Conservation (phyloP, 2,888 invertebrate genomes). For the Adineta ricciae region DNA sequence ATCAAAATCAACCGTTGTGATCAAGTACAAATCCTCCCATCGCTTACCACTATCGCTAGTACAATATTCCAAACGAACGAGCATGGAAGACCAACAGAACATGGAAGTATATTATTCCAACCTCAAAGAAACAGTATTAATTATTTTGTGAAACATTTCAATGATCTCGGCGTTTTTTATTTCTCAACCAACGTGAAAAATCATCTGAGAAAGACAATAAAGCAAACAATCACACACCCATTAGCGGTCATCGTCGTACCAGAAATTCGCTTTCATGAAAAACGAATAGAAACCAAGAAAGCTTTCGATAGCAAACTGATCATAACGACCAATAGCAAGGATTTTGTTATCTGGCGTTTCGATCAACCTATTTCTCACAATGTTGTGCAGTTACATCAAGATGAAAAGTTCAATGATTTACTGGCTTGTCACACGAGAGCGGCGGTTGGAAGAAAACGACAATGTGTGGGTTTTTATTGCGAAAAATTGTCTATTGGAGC, state of each 20-base stretch:
- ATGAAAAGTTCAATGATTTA: neutral
- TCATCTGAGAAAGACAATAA: neutral
- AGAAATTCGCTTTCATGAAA: neutral
- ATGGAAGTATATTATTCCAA: neutral
- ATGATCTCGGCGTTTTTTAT: neutral
- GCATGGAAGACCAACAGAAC: neutral
- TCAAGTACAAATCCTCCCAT: neutral
- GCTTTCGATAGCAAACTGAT: constrained; percentile 37
- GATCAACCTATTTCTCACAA: constrained; percentile 25
- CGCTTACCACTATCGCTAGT: too few species aligned
- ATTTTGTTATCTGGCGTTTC: constrained; percentile 49
- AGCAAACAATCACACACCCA: too few species aligned
- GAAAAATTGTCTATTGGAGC: neutral
- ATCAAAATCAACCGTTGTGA: neutral
- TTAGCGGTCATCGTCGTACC: neutral
- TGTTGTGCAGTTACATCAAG: neutral
- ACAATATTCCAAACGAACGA: neutral
- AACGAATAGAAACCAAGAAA: neutral
- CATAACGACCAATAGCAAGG: constrained; percentile 41
- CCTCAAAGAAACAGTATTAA: neutral
- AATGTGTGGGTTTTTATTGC: neutral
- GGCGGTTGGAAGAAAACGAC: neutral
- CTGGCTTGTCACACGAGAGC: neutral
- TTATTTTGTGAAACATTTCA: neutral
- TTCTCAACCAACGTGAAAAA: neutral